A percentile compares a stretch with the other conserved stretches of the same genome.
Conservation (phyloP, 1,140 invertebrate genomes). For the Zaprionus davidi region DNA sequence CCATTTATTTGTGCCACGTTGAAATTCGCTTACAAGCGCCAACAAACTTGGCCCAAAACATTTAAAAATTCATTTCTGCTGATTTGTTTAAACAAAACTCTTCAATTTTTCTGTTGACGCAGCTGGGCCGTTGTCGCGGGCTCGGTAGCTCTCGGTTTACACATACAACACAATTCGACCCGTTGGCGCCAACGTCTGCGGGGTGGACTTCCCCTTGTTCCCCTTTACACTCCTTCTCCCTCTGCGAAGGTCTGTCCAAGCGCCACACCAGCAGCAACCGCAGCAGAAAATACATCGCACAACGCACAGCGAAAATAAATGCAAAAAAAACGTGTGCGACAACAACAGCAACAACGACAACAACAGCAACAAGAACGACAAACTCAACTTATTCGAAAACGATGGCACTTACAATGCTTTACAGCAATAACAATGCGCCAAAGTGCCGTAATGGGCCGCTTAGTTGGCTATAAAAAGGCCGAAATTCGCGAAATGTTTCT, state of each 20-base stretch:
- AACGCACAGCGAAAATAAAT: constrained; percentile 18
- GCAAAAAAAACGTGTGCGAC: constrained; percentile 1
- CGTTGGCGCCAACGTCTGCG: constrained; percentile 51
- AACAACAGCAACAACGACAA: neutral
- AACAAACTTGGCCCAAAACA: constrained; percentile 63
- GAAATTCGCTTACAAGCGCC: constrained; percentile 70
- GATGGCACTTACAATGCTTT: constrained; percentile 32
- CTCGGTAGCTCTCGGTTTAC: constrained; percentile 58
- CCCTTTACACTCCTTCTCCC: neutral
- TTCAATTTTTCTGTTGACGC: constrained; percentile 61
- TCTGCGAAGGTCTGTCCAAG: constrained; percentile 47
- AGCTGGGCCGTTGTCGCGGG: constrained; percentile 51
- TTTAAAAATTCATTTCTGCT: constrained; percentile 61
- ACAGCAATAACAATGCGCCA: constrained; percentile 29
- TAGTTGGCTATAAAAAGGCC: constrained; percentile 34
- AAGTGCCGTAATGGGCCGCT: constrained; percentile 48
- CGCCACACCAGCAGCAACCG: constrained; percentile 18
- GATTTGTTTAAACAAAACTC: constrained; percentile 67
- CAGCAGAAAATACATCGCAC: constrained; percentile 23
- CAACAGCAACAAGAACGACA: neutral
- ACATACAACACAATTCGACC: constrained; percentile 36
- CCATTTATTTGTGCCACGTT: constrained; percentile 28
- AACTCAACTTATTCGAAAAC: constrained; percentile 12
- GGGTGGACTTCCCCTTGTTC: constrained; percentile 1
- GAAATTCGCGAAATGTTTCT: neutral